phyloP scores from a whole-genome alignment of 2,113 vertebrate genomes.

The Halcyon malimbica region DNA sequence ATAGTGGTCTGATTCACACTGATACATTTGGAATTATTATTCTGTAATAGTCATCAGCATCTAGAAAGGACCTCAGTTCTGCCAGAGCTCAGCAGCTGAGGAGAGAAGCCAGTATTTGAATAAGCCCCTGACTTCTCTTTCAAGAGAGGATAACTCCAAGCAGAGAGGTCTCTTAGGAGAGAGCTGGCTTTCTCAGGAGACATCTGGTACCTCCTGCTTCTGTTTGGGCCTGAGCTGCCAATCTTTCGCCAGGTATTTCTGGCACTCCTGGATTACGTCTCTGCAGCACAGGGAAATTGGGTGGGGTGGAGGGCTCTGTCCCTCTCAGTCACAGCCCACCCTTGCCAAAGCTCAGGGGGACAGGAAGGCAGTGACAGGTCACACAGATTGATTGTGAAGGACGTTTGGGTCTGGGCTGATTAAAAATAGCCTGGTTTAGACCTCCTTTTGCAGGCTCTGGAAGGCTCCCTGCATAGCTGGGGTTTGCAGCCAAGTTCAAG shows the following conservation, averaged over 20 bases:
- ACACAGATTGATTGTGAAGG: background rate
- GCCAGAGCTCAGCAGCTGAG: slow-evolving; percentile 6
- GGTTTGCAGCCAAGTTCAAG: slow-evolving; percentile 51
- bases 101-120: background rate
- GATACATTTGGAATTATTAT: background rate
- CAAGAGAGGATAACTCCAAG: background rate
- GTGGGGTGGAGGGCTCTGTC: background rate
- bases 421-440: slow-evolving; percentile 47
- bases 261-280: background rate
- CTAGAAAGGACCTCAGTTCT: slow-evolving; percentile 34
- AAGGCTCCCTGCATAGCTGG: slow-evolving; percentile 2
- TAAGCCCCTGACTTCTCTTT: background rate
- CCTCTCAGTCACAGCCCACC: background rate
- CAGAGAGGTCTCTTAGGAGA: background rate
- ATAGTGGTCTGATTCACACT: slow-evolving; percentile 37
- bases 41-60: slow-evolving; percentile 28
- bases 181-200: slow-evolving; percentile 28
- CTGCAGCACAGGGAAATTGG: background rate
- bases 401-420: background rate
- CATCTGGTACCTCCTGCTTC: slow-evolving; percentile 18
- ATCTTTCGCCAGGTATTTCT: background rate
- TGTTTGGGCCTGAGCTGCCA: background rate
- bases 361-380: background rate
- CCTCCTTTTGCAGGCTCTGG: background rate
- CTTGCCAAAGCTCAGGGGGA: background rate